Conservation (phyloP, 2,888 invertebrate genomes). For the Harpalus rufipes region DNA sequence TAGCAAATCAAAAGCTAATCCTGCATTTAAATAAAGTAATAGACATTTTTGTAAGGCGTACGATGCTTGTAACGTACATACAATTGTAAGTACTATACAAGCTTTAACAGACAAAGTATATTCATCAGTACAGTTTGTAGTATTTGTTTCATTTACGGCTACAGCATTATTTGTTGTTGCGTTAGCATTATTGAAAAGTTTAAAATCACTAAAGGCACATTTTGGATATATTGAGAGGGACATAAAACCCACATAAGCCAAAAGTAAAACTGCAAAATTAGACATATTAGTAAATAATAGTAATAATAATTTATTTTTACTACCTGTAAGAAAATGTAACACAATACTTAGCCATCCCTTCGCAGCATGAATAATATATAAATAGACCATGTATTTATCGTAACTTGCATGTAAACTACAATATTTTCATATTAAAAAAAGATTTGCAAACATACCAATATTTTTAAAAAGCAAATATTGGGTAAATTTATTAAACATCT, state of each 20-base stretch:
- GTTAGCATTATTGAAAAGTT: background rate
- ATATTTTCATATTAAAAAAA: constrained; percentile 12
- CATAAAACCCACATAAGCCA: constrained; percentile 29
- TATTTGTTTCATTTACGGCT: background rate
- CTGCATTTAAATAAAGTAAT: constrained; percentile 45
- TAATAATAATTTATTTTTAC: background rate
- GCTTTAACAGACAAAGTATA: background rate
- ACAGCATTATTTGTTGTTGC: background rate
- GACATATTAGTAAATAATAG: background rate
- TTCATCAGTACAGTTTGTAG: background rate
- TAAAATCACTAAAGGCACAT: constrained; percentile 14
- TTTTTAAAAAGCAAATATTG: no score
- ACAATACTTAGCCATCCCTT: constrained; percentile 72
- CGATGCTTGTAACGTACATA: constrained; percentile 56
- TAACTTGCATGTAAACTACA: constrained; percentile 71
- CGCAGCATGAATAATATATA: constrained; percentile 72
- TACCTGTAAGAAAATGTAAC: constrained; percentile 71
- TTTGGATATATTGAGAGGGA: background rate
- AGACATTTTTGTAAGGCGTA: constrained; percentile 52
- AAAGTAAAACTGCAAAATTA: constrained; percentile 50
- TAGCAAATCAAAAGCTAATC: constrained; percentile 50
- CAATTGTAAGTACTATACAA: constrained; percentile 51
- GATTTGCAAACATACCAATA: background rate
- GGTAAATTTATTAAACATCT: background rate
- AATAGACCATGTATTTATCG: constrained; percentile 71